A percentile compares a stretch with the other conserved stretches of the same genome.
Evolutionary conservation across 2,888 invertebrate species (phyloP).

Genomic region (Ypsolopha scabrella): DNA sequence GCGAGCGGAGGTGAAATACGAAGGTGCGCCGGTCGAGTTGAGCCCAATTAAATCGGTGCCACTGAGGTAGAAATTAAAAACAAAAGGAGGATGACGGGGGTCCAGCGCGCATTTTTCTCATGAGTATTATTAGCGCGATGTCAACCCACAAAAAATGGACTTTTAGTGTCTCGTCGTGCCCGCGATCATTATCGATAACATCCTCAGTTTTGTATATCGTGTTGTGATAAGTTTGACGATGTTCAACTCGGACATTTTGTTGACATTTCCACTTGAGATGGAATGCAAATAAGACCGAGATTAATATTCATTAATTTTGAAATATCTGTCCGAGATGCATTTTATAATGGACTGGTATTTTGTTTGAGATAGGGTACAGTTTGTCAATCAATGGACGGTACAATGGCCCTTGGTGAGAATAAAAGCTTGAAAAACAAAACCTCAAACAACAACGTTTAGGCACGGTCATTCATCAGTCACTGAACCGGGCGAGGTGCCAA

Average conservation of each 20-base stretch:
- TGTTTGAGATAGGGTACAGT: constrained; percentile 18
- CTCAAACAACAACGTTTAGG: constrained; percentile 29
- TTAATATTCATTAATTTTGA: constrained; percentile 8
- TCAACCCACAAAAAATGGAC: constrained; percentile 65
- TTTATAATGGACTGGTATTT: neutral
- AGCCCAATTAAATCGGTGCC: constrained; percentile 70
- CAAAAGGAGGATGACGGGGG: constrained; percentile 66
- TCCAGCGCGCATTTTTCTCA: constrained; percentile 66
- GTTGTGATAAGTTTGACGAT: constrained; percentile 64
- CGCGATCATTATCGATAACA: constrained; percentile 64
- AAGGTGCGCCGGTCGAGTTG: constrained; percentile 66
- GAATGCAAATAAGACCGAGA: neutral
- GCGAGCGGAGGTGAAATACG: constrained; percentile 68
- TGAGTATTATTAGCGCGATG: constrained; percentile 70
- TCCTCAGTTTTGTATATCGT: constrained; percentile 60
- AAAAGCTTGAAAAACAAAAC: constrained; percentile 40
- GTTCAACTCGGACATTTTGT: constrained; percentile 42
- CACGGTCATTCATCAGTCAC: constrained; percentile 56
- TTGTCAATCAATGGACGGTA: constrained; percentile 43
- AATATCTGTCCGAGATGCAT: constrained; percentile 47
- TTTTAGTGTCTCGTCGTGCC: constrained; percentile 59
- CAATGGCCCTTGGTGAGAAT: constrained; percentile 27
- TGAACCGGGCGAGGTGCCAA: constrained; percentile 17
- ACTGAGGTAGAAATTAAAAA: constrained; percentile 72
- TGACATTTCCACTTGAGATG: constrained; percentile 31